Percentiles rank a stretch among this genome's conserved stretches.
phyloP scores from a whole-genome alignment of 1,140 invertebrate genomes.

The fruit fly (Drosophila melanogaster) region DNA sequence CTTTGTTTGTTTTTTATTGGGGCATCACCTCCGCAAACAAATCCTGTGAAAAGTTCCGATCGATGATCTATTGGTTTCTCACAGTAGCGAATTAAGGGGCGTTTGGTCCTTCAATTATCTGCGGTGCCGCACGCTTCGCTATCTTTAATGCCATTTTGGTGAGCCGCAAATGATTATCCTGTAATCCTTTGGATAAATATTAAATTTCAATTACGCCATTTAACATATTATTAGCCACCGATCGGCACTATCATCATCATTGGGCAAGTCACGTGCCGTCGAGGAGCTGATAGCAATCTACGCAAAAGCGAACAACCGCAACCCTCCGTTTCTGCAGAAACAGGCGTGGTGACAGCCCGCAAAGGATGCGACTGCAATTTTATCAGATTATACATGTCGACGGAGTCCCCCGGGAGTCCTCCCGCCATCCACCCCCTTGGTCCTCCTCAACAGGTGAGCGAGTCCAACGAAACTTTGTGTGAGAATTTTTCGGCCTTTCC shows the following conservation, averaged over 20 bases:
- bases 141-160: slow-evolving; percentile 54
- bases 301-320: slow-evolving; percentile 55
- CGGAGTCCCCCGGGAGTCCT: slow-evolving; percentile 48
- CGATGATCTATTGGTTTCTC: slow-evolving; percentile 39
- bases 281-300: slow-evolving; percentile 67
- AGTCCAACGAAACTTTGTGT: slow-evolving; percentile 53
- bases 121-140: slow-evolving; percentile 48
- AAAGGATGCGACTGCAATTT: slow-evolving; percentile 69
- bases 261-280: slow-evolving; percentile 67
- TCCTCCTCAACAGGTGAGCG: slow-evolving; percentile 67
- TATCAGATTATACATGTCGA: slow-evolving; percentile 67
- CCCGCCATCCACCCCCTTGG: background rate
- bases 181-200: slow-evolving; percentile 82
- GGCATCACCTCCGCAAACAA: slow-evolving; percentile 72
- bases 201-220: slow-evolving; percentile 84
- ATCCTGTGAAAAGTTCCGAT: slow-evolving; percentile 25
- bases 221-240: slow-evolving; percentile 74
- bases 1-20: slow-evolving; percentile 62
- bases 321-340: slow-evolving; percentile 31
- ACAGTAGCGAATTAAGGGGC: slow-evolving; percentile 33
- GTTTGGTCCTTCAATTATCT: slow-evolving; percentile 52
- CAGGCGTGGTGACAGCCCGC: slow-evolving; percentile 44
- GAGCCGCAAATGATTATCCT: slow-evolving; percentile 80
- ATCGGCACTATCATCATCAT: slow-evolving; percentile 47
- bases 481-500: slow-evolving; percentile 60